Conservation (phyloP, 2,797 vertebrate genomes). For the Masticophis lateralis region DNA sequence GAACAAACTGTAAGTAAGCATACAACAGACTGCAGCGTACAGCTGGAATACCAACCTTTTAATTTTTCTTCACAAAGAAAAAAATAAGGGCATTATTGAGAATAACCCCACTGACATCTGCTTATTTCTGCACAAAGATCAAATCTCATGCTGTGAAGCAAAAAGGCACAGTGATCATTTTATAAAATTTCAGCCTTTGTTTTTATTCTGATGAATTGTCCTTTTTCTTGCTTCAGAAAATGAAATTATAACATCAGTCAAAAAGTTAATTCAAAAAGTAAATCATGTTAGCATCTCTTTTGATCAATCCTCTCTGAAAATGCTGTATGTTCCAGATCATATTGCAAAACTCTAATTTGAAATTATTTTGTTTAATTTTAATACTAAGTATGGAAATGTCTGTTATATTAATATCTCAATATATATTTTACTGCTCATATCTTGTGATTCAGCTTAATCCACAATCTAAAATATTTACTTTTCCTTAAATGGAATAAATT, state of each 20-base stretch:
- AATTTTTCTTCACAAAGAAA: constrained; percentile 17
- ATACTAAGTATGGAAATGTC: constrained; percentile 53
- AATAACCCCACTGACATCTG: not conserved
- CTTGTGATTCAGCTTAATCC: constrained; percentile 62
- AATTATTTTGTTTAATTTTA: constrained; percentile 60
- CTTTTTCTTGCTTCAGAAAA: constrained; percentile 38
- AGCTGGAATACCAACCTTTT: not conserved
- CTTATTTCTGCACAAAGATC: not conserved
- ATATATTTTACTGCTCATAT: constrained; percentile 57
- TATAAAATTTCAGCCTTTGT: constrained; percentile 11
- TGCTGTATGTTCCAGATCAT: constrained; percentile 34
- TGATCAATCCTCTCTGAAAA: constrained; percentile 46
- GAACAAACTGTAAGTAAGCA: constrained; percentile 27
- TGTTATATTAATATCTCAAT: constrained; percentile 57
- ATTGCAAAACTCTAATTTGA: constrained; percentile 47
- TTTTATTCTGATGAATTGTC: not conserved
- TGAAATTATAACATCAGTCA: not conserved
- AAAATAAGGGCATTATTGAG: not conserved
- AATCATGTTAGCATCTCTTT: not conserved
- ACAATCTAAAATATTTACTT: constrained; percentile 63
- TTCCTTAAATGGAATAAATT: constrained; percentile 59
- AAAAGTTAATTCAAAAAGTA: constrained; percentile 37
- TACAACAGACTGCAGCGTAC: not conserved
- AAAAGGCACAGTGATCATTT: constrained; percentile 31
- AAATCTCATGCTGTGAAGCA: constrained; percentile 20